Evolutionary conservation across 2,888 invertebrate species (phyloP), one percentile per base, ranked within the genome.

Genomic region (Drosophila aldrichi): DNA sequence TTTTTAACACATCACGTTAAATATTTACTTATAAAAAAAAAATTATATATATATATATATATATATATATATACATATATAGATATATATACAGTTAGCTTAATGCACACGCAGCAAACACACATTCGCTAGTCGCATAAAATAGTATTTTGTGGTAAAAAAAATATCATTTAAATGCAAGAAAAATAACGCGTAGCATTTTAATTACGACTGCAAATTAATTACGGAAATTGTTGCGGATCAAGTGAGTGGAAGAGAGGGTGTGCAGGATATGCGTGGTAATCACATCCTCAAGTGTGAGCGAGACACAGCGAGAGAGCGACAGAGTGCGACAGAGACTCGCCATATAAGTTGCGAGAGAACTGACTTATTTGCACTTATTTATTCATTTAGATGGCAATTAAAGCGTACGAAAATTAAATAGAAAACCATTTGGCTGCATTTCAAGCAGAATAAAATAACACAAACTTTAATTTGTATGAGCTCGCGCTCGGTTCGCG

Each of bases 401-500:
- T 82, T 82, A 88, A 88, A 76, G 82, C 79, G 74, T 59, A 71
- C 71, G 68, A 66, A 88, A 88, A 88, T 88, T 88, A 84, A 88
- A 88, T 74, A 86, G 41, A 86, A 77, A 86, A 67, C 73, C 87
- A 76, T 88, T 84, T 84, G 76, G 69, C 70, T 81, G 71, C 83
- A 82, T 86, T 88, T 88, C 84, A 85, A 89, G 84, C 88, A 75
- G 84, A 89, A 87, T 77, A 70, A 89, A 83, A 85, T 84, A 85
- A 89, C 84, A 81, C 85, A 87, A 85, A 85, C 89, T 85, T 88
- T 87, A 85, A 89, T 87, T 85, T 85, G 88, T 87, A 74, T 81
- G 75, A 74, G 60, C 66, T 8, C 22, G 44, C 12, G 44, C 44
- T 20, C 18, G 10, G 20, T 1, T 6, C 22, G 14, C 44, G 57